Evolutionary conservation across 2,888 invertebrate species (phyloP), one percentile per base, ranked within the genome.

Genomic region (Scaptomyza parva): DNA sequence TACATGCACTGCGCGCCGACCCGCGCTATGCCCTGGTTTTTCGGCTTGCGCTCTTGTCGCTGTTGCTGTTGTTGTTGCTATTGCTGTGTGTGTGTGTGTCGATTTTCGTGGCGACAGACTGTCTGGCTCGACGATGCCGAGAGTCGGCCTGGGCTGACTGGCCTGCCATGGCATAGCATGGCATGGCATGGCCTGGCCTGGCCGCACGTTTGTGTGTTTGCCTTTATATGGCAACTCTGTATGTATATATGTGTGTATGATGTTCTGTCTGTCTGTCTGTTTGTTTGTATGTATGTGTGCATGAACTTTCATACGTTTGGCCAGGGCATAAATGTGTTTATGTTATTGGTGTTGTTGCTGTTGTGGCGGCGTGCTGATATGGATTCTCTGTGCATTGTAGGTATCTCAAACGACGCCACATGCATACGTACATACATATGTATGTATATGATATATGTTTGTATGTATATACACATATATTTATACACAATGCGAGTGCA

Each of bases 91-190:
- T n/a, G 68, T 75, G 75, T 72, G 66, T 76, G 76, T 76, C 58
- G 76, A 76, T 77, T 77, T 76, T 76, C 68, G 71, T 77, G 77
- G 77, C 77, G 77, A 77, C 77, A 77, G 77, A 77, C 77, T 77
- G 77, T 77, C 77, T 77, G 76, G 76, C 74, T 55, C 60, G 76
- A 70, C 70, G 79, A 51, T 62, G 69, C 39, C 54, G 33, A 30
- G 33, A 30, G 43, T 58, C 44, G 61, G 80, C 59, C 78, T 77
- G 63, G 66, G 64, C 60, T 48, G 72, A 37, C 63, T 59, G 66
- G 70, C 71, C 62, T 62, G 65, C 77, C 77, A 77, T 81, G 78
- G 79, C 75, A 73, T 63, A 48, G 55, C 77, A 77, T 81, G 78
- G 79, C 75, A 73, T 63, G 51, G 55, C 39, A 73, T 63, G 51